Percentiles rank a stretch among this genome's conserved stretches.
Conservation (phyloP, 2,888 invertebrate species). For the Phymatocera aterrima region DNA sequence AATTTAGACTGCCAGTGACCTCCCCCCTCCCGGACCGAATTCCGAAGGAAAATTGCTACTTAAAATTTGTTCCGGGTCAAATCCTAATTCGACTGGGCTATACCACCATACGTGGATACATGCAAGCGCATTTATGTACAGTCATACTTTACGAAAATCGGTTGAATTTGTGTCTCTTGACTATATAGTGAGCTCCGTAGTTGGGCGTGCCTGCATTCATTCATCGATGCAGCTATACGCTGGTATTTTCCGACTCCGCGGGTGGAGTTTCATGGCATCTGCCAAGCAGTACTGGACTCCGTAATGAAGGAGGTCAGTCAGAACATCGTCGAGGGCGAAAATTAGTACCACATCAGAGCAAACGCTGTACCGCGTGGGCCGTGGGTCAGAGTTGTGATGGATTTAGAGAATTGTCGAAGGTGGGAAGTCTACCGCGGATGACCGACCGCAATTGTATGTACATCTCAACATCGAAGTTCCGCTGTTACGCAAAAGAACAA, state of each 20-base stretch:
- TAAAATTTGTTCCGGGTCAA: too few species aligned
- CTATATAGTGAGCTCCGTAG: neutral
- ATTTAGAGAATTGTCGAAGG: neutral
- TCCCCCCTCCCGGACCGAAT: too few species aligned
- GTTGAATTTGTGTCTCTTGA: neutral
- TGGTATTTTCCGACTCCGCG: conserved; percentile 9
- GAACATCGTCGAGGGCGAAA: conserved; percentile 28
- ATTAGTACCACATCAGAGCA: conserved; percentile 25
- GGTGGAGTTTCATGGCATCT: conserved; percentile 14
- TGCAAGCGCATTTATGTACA: neutral
- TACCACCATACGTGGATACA: too few species aligned
- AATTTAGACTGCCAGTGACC: too few species aligned
- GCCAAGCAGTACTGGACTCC: neutral
- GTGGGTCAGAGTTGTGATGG: conserved; percentile 25
- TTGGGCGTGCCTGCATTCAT: conserved; percentile 5
- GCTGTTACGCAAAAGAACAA: too few species aligned
- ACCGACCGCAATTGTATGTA: conserved; percentile 5
- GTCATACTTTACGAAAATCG: too few species aligned
- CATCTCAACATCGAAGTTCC: too few species aligned
- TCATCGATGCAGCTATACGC: neutral
- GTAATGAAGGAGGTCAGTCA: neutral
- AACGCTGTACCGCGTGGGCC: neutral
- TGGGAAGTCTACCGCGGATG: neutral
- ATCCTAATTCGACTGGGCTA: too few species aligned
- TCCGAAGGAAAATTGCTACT: too few species aligned